phyloP scores from a whole-genome alignment of 2,797 vertebrate genomes.

The Crossoptilon crossoptilon region DNA sequence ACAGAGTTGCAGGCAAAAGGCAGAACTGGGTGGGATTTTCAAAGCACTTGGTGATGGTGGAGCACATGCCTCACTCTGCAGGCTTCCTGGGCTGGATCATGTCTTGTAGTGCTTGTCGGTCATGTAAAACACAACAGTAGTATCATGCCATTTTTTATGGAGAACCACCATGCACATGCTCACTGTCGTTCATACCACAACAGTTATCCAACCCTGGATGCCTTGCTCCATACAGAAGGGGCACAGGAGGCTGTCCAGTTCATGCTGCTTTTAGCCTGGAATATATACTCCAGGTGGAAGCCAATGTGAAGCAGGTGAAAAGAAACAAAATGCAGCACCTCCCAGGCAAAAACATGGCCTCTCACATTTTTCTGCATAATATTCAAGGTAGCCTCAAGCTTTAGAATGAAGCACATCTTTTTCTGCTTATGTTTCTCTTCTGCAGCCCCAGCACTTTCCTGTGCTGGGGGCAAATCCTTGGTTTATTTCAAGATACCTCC shows the following conservation, averaged over 20 bases:
- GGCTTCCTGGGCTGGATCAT: background rate
- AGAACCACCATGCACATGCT: background rate
- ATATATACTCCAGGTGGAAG: background rate
- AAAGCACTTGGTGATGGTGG: slow-evolving; percentile 10
- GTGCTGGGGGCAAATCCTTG: background rate
- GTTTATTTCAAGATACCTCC: background rate
- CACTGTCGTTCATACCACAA: rapidly evolving
- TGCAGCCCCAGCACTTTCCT: background rate
- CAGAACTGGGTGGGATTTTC: slow-evolving; percentile 33
- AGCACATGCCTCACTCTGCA: background rate
- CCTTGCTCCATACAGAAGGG: background rate
- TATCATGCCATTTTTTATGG: background rate
- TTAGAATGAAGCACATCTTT: background rate
- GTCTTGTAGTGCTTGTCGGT: background rate
- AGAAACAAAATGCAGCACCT: slow-evolving; percentile 36
- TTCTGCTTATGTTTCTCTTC: background rate
- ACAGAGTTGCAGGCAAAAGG: slow-evolving; percentile 27
- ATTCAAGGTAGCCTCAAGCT: slow-evolving; percentile 6
- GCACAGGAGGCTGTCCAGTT: background rate
- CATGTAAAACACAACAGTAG: background rate
- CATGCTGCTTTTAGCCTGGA: background rate
- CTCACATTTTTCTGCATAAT: background rate
- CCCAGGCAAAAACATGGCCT: background rate
- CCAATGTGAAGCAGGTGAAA: background rate
- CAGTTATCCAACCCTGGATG: background rate